phyloP scores from a whole-genome alignment of 2,113 vertebrate species.

The Callaeas wilsoni region DNA sequence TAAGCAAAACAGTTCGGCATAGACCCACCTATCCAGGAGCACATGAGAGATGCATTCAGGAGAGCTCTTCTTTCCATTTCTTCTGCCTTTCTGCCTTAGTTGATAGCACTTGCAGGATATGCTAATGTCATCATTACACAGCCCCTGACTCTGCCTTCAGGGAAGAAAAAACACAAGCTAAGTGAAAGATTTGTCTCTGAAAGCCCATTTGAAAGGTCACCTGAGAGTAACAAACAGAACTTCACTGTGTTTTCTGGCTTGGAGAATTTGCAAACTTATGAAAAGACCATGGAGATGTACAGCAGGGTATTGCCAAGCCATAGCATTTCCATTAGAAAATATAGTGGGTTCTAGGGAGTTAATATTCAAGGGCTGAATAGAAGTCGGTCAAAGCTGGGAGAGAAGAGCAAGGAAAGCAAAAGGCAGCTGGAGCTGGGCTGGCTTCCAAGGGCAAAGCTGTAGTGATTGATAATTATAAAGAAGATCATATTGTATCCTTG shows the following conservation, averaged over 20 bases:
- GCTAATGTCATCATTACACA: neutral
- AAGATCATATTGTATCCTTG: neutral
- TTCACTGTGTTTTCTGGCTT: neutral
- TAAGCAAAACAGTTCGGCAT: neutral
- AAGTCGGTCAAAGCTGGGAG: neutral
- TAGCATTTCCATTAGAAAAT: neutral
- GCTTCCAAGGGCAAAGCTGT: neutral
- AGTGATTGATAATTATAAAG: constrained; percentile 7
- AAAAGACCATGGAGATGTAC: neutral
- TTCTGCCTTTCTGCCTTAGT: neutral
- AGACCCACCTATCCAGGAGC: neutral
- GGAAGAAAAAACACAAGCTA: neutral
- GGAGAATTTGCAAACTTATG: neutral
- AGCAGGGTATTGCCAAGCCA: neutral
- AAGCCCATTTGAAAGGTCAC: constrained; percentile 10
- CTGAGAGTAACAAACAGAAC: constrained; percentile 22
- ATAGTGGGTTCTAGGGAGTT: neutral
- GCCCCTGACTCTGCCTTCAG: neutral
- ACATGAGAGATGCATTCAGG: neutral
- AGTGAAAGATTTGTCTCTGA: constrained; percentile 11
- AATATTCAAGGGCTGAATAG: constrained; percentile 27
- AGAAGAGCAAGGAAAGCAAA: neutral
- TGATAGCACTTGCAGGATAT: neutral
- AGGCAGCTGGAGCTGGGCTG: neutral
- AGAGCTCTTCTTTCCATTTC: neutral